Evolutionary conservation across 2,797 vertebrate species (phyloP).

Genomic region (Myoxocephalus aenaeus): DNA sequence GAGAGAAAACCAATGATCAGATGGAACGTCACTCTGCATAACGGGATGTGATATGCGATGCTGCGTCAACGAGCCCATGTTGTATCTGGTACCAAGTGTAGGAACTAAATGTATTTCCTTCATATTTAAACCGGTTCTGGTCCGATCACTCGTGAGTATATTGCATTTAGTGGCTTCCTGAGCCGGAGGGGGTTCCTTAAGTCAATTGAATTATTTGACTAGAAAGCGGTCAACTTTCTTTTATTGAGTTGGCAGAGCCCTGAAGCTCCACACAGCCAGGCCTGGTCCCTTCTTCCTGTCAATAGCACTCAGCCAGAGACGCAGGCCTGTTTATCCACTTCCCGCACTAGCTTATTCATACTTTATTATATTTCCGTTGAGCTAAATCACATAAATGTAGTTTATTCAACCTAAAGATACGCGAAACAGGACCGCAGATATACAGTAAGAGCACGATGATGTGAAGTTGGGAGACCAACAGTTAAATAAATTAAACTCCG

Average conservation of each 20-base stretch:
- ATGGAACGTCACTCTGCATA: neutral
- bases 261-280: conserved; percentile 59
- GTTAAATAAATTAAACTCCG: conserved; percentile 25
- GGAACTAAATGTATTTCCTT: conserved; percentile 49
- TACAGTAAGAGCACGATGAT: neutral
- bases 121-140: conserved; percentile 69
- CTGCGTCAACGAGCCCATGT: conserved; percentile 27
- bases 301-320: conserved; percentile 55
- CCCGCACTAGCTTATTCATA: neutral
- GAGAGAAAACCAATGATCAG: conserved; percentile 11
- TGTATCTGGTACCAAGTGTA: conserved; percentile 36
- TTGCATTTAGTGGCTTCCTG: conserved; percentile 76
- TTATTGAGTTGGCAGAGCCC: conserved; percentile 78
- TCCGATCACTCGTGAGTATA: conserved; percentile 68
- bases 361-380: neutral
- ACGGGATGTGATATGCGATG: conserved; percentile 34
- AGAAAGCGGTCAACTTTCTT: conserved; percentile 80
- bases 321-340: conserved; percentile 20
- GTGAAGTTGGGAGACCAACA: neutral
- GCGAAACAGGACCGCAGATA: neutral
- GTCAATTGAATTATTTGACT: conserved; percentile 82
- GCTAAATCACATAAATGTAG: neutral
- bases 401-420: conserved; percentile 17
- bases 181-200: conserved; percentile 74
- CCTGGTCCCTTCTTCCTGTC: conserved; percentile 69